These are phyloP conservation scores for Gortyna flavago DNA, from an alignment of 2,888 invertebrate genomes.

Conservation along the genomic window DNA sequence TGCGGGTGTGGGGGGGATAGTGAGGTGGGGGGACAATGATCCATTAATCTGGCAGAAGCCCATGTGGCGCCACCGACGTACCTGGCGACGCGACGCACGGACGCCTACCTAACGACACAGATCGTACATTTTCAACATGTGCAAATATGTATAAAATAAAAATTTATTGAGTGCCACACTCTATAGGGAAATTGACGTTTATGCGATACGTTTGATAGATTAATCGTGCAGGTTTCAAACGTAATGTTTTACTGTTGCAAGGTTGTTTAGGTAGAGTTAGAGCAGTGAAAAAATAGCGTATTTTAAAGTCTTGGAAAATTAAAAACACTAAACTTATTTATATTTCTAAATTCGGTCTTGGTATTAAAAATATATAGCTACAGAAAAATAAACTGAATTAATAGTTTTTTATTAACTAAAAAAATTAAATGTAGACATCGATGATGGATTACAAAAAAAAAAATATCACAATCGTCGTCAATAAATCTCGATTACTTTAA, in stretches of 20 bases:
- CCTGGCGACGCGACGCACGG: conserved; percentile 88
- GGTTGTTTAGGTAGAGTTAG: not conserved
- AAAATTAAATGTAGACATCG: not conserved
- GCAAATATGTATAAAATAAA: conserved; percentile 74
- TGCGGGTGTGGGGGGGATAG: conserved; percentile 76
- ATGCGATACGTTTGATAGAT: conserved; percentile 33
- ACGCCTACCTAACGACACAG: conserved; percentile 88
- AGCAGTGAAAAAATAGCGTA: not conserved
- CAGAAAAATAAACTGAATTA: no score
- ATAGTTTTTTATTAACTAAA: not conserved
- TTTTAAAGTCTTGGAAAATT: not conserved
- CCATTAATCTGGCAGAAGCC: conserved; percentile 96
- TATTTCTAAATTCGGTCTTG: not conserved
- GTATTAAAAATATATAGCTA: no score
- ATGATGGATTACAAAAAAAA: not conserved
- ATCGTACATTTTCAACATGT: conserved; percentile 83
- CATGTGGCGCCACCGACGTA: conserved; percentile 93
- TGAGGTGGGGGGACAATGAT: conserved; percentile 92
- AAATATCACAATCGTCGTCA: conserved; percentile 13
- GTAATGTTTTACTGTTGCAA: not conserved
- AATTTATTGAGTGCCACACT: conserved; percentile 64
- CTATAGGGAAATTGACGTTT: conserved; percentile 52
- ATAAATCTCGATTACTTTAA: conserved; percentile 22
- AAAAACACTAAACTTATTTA: no score
- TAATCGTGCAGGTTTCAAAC: conserved; percentile 4